These are phyloP conservation scores for Gryllus bimaculatus DNA, from an alignment of 1,140 invertebrate species.

Conservation along the genomic window DNA sequence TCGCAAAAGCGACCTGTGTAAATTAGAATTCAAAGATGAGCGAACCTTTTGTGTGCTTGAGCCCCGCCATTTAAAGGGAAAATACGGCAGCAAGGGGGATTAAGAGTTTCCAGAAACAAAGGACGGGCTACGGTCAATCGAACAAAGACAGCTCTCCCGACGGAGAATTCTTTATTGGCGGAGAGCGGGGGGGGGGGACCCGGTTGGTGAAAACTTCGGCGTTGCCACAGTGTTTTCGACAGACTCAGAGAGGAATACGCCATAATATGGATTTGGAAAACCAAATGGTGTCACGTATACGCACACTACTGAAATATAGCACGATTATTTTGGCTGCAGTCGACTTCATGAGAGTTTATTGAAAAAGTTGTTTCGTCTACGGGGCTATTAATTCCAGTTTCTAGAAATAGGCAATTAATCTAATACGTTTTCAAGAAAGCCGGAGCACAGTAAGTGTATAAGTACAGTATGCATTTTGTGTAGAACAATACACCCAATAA, in stretches of 20 bases:
- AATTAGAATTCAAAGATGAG: slow-evolving; percentile 5
- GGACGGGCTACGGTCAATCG: neutral
- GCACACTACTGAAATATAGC: neutral
- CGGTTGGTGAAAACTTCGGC: neutral
- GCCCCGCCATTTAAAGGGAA: neutral
- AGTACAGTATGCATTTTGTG: too few relatives aligned
- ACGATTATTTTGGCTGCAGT: too few relatives aligned
- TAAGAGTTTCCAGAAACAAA: slow-evolving; percentile 1
- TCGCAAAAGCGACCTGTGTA: neutral
- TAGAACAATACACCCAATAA: too few relatives aligned
- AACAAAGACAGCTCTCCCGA: neutral
- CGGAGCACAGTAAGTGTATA: too few relatives aligned
- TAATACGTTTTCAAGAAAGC: too few relatives aligned
- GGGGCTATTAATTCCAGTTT: too few relatives aligned
- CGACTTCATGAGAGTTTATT: too few relatives aligned
- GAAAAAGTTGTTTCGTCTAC: too few relatives aligned
- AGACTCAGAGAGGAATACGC: neutral
- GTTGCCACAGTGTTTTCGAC: neutral
- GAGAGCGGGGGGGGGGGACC: neutral
- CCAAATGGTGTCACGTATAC: neutral
- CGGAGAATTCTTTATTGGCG: neutral
- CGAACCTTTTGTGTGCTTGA: neutral
- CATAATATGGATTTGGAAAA: neutral
- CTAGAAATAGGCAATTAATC: too few relatives aligned
- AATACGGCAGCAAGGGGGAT: neutral